Evolutionary conservation across 92 coral and sea anemone genomes (phyloP), one percentile per base, ranked within the genome.

Genomic region (Meandrina meandrites): DNA sequence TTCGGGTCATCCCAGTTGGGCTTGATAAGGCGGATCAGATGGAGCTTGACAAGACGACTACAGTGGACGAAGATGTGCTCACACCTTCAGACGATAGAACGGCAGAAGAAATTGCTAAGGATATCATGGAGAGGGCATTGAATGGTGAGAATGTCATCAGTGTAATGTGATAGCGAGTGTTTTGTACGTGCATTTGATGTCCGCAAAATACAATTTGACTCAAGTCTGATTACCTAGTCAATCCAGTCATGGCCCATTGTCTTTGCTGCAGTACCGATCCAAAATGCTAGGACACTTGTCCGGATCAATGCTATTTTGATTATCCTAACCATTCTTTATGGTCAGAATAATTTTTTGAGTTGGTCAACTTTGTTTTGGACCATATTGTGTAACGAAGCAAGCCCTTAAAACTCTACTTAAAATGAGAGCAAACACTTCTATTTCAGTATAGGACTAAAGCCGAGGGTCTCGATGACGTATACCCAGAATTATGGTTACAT

Each of bases 1-100:
- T 88, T 79, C 92, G 89, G 31, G 88, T 88, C 70, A 91, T 91
- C 34, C 89, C 92, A 12, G 92, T 93, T 18, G 94, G 92, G 40
- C 51, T 88, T 40, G 92, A 91, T 28, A 88, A 64, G 81, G 89
- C 87, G 47, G 91, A 89, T 72, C 82, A 84, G 82, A 81, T 36
- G 75, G 94, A 92, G 77, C 76, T 89, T 54, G 45, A 78, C 36
- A 80, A 69, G 45, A 75, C 88, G 74, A 92, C 98, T 45, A 54
- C 95, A 14, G 85, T 91, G 53, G 68, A 85, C 27, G 86, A 85
- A 54, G 95, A 92, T 81, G 92, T 92, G 42, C 82, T 94, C 35
- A 84, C 72, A 19, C 92, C 88, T 30, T 71, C 87, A 34, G 70
- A 37, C 51, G 90, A 73, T 50, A 92, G 90, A 56, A 30, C 84